Evolutionary conservation across 92 coral and sea anemone species (phyloP), one percentile per base, ranked within the genome.

Genomic region (Blastomussa wellsi): DNA sequence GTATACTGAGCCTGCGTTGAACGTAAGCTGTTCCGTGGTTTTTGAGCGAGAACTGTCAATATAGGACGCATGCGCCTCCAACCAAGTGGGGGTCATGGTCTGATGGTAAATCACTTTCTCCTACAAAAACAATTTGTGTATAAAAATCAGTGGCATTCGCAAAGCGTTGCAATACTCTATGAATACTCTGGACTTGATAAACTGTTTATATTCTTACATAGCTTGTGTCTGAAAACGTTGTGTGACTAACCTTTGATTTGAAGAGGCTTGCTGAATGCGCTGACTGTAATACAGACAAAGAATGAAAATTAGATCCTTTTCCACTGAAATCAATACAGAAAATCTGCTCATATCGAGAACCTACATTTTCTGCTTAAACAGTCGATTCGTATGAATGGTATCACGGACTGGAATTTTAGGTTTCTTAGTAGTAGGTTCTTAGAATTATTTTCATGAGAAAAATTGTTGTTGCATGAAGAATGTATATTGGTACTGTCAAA

Each of bases 31-130:
- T 79, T 55, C 53, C 53, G 68, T 72, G 42, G 80, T 49, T 64
- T 35, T 20, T 19, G 80, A 55, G 60, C 67, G 87, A 36, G 73
- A 55, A 35, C 71, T 73, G 35, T 85, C 88, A 3, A 85, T 26
- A 42, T 77, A 85, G 11, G 88, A 37, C 59, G 88, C 88, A 66
- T 76, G 79, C 35, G 76, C 72, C 19, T 29, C 57, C 31, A 85
- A 37, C 59, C 76, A n/a, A 7, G 47, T 68, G 4, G 88, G 88
- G 7, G 88, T 85, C 49, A 44, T 44, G 49, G 49, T 44, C 49
- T 44, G 49, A 44, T 44, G 49, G 49, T 44, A 44, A 44, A 82
- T 76, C 77, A 32, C 33, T 64, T 32, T 64, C 65, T 57, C 65
- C 65, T 57, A 57, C 28, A 57, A 53, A 57, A 57, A 19, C 20